Conservation (phyloP, 2,797 vertebrate genomes). For the Mus caroli region DNA sequence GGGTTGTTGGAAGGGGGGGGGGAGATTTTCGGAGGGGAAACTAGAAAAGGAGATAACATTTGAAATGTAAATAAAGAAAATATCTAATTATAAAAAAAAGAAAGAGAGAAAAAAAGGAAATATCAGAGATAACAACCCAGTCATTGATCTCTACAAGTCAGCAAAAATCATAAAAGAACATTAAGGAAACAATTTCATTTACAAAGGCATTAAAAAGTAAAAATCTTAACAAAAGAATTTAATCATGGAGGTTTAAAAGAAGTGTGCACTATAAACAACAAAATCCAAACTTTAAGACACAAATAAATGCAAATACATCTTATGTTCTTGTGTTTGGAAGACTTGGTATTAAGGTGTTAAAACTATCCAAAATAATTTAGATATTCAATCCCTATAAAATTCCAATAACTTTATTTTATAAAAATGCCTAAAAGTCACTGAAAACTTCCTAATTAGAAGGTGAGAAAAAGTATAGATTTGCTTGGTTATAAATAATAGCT, state of each 20-base stretch:
- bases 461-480: background rate
- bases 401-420: conserved; percentile 23
- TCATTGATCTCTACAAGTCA: background rate
- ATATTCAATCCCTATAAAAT: background rate
- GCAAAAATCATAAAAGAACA: conserved; percentile 42
- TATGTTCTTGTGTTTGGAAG: background rate
- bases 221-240: background rate
- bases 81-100: too few relatives aligned
- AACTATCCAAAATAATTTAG: conserved; percentile 5
- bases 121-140: background rate
- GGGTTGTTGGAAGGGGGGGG: too few relatives aligned
- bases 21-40: too few relatives aligned
- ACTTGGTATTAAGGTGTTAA: conserved; percentile 19
- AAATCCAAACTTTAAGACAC: background rate
- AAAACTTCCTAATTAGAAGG: background rate
- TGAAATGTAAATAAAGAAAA: too few relatives aligned
- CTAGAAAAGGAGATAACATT: too few relatives aligned
- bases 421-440: conserved; percentile 53
- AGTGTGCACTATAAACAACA: background rate
- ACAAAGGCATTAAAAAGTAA: conserved; percentile 7
- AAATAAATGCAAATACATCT: conserved; percentile 45
- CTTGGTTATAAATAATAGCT: background rate
- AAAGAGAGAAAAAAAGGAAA: too few relatives aligned
- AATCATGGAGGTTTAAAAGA: background rate
- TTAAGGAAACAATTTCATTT: conserved; percentile 41